These are phyloP conservation scores for Saturnia japonica DNA, from an alignment of 2,888 invertebrate species.

Conservation along the genomic window DNA sequence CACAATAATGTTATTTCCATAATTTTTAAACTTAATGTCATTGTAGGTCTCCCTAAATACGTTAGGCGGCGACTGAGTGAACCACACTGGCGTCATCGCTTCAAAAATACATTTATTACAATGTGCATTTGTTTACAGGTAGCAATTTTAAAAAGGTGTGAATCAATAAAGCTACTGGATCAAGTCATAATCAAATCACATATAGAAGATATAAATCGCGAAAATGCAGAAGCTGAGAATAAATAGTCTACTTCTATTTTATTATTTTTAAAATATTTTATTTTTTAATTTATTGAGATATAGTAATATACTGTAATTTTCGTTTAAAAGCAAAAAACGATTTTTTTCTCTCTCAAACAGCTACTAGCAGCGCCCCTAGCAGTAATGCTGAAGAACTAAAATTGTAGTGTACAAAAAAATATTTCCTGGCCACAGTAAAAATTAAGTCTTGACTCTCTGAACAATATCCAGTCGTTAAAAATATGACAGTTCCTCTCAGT, in stretches of 20 bases:
- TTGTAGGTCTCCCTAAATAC: too few species aligned
- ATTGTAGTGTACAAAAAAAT: neutral
- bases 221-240: conserved; percentile 12
- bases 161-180: conserved; percentile 87
- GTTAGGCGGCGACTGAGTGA: too few species aligned
- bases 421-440: neutral
- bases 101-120: neutral
- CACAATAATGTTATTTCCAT: too few species aligned
- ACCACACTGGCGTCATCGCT: neutral
- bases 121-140: conserved; percentile 33
- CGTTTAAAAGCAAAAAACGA: neutral
- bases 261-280: neutral
- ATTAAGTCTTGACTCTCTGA: too few species aligned
- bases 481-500: too few species aligned
- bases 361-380: neutral
- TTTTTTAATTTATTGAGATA: neutral
- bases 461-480: too few species aligned
- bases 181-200: conserved; percentile 90
- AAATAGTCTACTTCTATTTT: neutral
- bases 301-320: neutral
- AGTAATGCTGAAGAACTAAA: neutral
- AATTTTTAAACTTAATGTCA: too few species aligned
- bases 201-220: conserved; percentile 63
- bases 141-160: conserved; percentile 90
- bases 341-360: neutral